Conservation (phyloP, 2,888 invertebrate genomes). For the Patella depressa region DNA sequence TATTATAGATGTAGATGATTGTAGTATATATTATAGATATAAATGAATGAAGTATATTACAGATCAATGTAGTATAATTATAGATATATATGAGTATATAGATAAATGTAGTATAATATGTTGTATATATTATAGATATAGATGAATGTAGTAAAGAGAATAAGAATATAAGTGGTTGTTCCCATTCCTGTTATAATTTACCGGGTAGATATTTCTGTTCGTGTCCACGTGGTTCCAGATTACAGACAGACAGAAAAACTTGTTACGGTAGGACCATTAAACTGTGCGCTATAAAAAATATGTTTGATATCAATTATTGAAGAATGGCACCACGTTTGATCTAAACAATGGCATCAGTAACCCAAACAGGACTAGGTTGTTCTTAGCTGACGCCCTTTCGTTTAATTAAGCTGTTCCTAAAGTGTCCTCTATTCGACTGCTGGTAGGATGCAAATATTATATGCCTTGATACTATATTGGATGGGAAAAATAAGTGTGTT, state of each 20-base stretch:
- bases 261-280: constrained; percentile 18
- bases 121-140: constrained; percentile 13
- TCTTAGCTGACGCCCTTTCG: neutral
- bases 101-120: no score
- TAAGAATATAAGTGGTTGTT: constrained; percentile 16
- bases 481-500: no score
- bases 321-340: neutral
- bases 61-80: no score
- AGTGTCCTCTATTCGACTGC: no score
- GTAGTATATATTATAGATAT: no score
- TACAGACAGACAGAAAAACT: constrained; percentile 18
- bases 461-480: no score
- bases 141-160: constrained; percentile 21
- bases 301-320: neutral
- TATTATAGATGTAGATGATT: no score
- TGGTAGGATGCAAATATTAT: no score
- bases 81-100: no score
- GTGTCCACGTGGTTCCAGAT: constrained; percentile 13
- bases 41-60: no score
- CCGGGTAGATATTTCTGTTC: constrained; percentile 23
- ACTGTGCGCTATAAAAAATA: neutral
- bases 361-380: no score
- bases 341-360: neutral
- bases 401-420: neutral
- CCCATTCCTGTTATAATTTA: constrained; percentile 23